Percentiles rank a stretch among this genome's conserved stretches.
Conservation (phyloP, 2,888 invertebrate genomes). For the Pyrocoelia pectoralis region DNA sequence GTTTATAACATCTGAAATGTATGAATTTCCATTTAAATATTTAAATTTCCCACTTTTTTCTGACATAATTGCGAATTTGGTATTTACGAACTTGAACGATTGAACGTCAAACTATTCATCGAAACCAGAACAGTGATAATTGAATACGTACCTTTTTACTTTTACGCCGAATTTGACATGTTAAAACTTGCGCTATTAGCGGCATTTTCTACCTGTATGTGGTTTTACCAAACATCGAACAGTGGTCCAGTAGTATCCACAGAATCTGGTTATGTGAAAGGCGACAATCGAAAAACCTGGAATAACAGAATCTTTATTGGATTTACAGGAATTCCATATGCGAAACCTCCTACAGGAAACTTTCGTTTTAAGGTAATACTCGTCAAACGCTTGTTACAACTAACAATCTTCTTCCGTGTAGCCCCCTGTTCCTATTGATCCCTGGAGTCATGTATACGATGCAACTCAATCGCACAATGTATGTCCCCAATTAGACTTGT, state of each 20-base stretch:
- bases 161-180: not conserved
- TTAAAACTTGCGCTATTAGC: not conserved
- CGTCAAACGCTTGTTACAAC: no score
- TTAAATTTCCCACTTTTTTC: no score
- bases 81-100: no score
- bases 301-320: conserved; percentile 66
- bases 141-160: no score
- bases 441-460: conserved; percentile 70
- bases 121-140: no score
- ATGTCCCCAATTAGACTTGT: conserved; percentile 72
- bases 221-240: not conserved
- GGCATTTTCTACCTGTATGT: not conserved
- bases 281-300: conserved; percentile 57
- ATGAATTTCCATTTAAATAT: no score
- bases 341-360: conserved; percentile 68
- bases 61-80: no score
- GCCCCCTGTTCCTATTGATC: conserved; percentile 69
- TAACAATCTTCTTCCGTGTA: conserved; percentile 53
- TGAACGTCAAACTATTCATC: no score
- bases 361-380: conserved; percentile 68
- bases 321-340: conserved; percentile 72
- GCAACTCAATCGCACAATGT: conserved; percentile 71
- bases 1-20: no score
- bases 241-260: not conserved
- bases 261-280: conserved; percentile 7